A percentile compares a stretch with the other conserved stretches of the same genome.
Conservation (phyloP, 2,888 invertebrate species). For the Timema podura region DNA sequence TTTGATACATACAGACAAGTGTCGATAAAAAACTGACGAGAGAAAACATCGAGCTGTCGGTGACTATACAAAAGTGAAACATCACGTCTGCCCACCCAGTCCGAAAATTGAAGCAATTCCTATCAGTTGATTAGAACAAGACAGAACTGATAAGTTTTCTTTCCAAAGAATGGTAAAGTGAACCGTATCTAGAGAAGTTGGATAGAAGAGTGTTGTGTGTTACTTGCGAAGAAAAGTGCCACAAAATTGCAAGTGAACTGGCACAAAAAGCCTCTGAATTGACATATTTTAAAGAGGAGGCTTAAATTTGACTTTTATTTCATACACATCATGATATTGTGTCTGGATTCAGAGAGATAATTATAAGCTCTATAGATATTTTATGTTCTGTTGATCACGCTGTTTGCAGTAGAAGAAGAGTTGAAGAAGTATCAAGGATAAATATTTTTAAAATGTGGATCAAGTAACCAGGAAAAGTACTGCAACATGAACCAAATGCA, state of each 20-base stretch:
- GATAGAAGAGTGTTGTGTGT: background rate
- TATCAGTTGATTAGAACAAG: background rate
- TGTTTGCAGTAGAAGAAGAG: background rate
- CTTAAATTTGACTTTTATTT: background rate
- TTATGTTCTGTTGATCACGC: background rate
- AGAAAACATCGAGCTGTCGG: background rate
- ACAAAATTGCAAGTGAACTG: background rate
- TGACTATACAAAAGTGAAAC: background rate
- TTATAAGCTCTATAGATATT: background rate
- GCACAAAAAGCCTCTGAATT: background rate
- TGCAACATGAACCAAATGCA: background rate
- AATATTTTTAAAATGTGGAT: background rate
- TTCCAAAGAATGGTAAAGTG: background rate
- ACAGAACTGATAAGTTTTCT: background rate
- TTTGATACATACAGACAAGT: too few species aligned
- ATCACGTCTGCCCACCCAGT: background rate
- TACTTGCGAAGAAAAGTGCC: background rate
- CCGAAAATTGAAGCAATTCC: slow-evolving; percentile 8
- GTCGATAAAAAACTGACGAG: background rate
- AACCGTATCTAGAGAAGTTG: background rate
- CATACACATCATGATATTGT: background rate
- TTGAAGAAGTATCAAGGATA: background rate
- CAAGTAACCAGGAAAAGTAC: background rate
- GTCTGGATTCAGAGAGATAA: background rate
- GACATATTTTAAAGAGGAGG: background rate